phyloP scores from a whole-genome alignment of 1,140 invertebrate genomes.

The Onthophagus taurus region DNA sequence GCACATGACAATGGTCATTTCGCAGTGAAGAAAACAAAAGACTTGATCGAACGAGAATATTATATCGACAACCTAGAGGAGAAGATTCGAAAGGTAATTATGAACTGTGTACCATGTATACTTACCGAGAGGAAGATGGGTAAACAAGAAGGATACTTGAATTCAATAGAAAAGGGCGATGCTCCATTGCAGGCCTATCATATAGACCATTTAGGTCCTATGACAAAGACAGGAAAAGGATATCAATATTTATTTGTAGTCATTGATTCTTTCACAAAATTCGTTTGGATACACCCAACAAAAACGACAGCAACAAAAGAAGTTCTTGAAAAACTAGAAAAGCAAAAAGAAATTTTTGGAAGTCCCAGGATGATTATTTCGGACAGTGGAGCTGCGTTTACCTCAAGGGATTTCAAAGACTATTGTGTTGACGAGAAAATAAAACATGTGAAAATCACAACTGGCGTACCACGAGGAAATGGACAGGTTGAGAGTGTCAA shows the following conservation, averaged over 20 bases:
- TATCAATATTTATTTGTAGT: slow-evolving; percentile 36
- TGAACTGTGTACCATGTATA: slow-evolving; percentile 29
- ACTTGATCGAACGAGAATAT: slow-evolving; percentile 16
- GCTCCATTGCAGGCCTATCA: slow-evolving; percentile 27
- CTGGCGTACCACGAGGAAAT: slow-evolving; percentile 26
- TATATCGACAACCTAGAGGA: slow-evolving; percentile 19
- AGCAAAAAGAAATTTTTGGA: slow-evolving; percentile 13
- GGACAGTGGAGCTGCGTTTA: slow-evolving; percentile 25
- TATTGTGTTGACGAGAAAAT: slow-evolving; percentile 22
- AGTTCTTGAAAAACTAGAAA: neutral
- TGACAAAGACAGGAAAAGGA: slow-evolving; percentile 22
- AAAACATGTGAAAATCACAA: slow-evolving; percentile 18
- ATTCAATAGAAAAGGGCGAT: slow-evolving; percentile 27
- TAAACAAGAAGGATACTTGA: slow-evolving; percentile 18
- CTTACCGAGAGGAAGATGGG: slow-evolving; percentile 26
- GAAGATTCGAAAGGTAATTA: slow-evolving; percentile 24
- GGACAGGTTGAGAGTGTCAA: slow-evolving; percentile 33
- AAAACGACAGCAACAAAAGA: slow-evolving; percentile 29
- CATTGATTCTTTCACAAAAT: slow-evolving; percentile 37
- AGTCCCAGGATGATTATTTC: slow-evolving; percentile 15
- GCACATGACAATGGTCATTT: slow-evolving; percentile 13
- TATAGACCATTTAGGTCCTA: slow-evolving; percentile 28
- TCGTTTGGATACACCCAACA: slow-evolving; percentile 34
- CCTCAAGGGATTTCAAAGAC: slow-evolving; percentile 19
- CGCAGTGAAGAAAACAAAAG: slow-evolving; percentile 15